Base-by-base conservation (phyloP, 2,888 invertebrate species). In the Conus canariensis region DNA sequence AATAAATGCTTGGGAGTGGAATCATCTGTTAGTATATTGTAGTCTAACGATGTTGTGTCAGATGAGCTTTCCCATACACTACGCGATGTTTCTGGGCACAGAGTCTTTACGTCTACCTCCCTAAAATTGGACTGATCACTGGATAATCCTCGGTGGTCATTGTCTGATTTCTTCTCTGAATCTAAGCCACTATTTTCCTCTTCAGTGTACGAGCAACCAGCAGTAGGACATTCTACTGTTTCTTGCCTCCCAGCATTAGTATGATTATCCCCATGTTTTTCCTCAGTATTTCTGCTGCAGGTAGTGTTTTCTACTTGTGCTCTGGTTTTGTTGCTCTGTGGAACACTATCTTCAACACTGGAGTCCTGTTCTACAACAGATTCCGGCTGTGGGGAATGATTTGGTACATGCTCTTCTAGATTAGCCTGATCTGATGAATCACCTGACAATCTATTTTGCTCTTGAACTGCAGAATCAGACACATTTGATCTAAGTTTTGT, bases 61-160 rank as follows among this genome's bases (percentile, higher is more conserved):
- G 87, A 87, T 14, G 70, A 70, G 16, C n/a, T 87, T 22, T 87
- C 87, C 87, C 87, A 87, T 22, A 59, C 87, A 74, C 74, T 87
- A 1, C 16, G 70, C 3, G n/a, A 77, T 2, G 56, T 19, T 58
- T 74, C 87, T 22, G 60, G 67, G n/a, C 58, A 14, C 12, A 22
- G 8, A 45, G 30, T 19, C 9, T 45, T 86, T 19, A 25, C 14
- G 9, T n/a, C 25, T 60, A 16, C 19, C 22, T 7, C 45, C 45
- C 45, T 45, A 45, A 45, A 45, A 45, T 45, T 45, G 45, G 45
- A 45, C 45, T 45, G 22, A 22, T 22, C 83, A 22, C 19, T 58
- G 14, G 58, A 16, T n/a, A 22, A 22, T 22, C 59, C 58, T 83
- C 5, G 8, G 19, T 83, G 59, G 85, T 60, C 60, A 60, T 14